Evolutionary conservation across 92 coral and sea anemone species (phyloP).

Genomic region (Anthopleura xanthogrammica): DNA sequence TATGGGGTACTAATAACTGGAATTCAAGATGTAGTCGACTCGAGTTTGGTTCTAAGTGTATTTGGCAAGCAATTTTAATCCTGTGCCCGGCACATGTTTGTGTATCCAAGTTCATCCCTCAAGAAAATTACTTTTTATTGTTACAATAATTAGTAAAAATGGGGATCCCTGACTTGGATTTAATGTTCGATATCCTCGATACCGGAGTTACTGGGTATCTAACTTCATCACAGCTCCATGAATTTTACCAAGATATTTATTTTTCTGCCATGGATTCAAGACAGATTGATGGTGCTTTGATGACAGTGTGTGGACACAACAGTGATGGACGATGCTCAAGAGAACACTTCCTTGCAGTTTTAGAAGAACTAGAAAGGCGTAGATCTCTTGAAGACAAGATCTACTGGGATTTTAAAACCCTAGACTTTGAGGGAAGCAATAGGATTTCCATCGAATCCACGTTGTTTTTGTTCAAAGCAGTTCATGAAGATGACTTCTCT

Average conservation of each 20-base stretch:
- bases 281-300: slow-evolving; percentile 84
- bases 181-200: slow-evolving; percentile 92
- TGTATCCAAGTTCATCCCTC: slow-evolving; percentile 18
- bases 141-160: slow-evolving; percentile 38
- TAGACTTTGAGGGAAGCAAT: slow-evolving; percentile 80
- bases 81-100: slow-evolving; percentile 16
- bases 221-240: slow-evolving; percentile 74
- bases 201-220: slow-evolving; percentile 74
- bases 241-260: slow-evolving; percentile 76
- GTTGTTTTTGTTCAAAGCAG: slow-evolving; percentile 83
- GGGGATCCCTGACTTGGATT: slow-evolving; percentile 92
- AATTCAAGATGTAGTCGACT: neutral
- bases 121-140: no score
- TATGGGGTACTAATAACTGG: neutral
- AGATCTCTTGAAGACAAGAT: slow-evolving; percentile 83
- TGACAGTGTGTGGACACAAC: slow-evolving; percentile 74
- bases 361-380: slow-evolving; percentile 84
- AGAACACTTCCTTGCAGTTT: slow-evolving; percentile 72
- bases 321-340: slow-evolving; percentile 79
- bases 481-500: slow-evolving; percentile 86
- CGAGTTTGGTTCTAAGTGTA: neutral
- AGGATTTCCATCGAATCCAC: slow-evolving; percentile 87
- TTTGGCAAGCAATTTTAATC: neutral
- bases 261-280: slow-evolving; percentile 69
- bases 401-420: slow-evolving; percentile 89